phyloP scores from a whole-genome alignment of 2,113 vertebrate genomes.

The Alexandromys fortis region DNA sequence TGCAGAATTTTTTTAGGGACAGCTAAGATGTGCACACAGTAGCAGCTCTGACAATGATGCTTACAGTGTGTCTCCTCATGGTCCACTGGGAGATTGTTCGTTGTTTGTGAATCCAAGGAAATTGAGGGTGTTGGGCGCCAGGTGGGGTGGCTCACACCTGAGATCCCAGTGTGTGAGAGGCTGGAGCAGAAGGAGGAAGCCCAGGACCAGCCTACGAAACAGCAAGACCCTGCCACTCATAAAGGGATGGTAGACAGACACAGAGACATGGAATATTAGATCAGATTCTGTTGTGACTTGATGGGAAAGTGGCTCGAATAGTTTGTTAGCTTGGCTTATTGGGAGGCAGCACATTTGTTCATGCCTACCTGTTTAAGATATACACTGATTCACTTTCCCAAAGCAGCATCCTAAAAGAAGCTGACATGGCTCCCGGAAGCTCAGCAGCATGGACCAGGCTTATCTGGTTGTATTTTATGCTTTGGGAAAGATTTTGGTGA shows the following conservation, averaged over 20 bases:
- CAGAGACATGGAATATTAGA: neutral
- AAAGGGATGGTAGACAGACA: neutral
- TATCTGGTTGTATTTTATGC: conserved; percentile 9
- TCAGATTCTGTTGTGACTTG: conserved; percentile 41
- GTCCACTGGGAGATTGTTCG: conserved; percentile 51
- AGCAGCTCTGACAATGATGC: conserved; percentile 38
- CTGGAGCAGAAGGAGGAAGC: neutral
- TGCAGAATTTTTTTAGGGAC: conserved; percentile 43
- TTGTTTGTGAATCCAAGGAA: conserved; percentile 56
- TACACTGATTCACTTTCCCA: conserved; percentile 12
- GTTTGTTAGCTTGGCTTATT: conserved; percentile 42
- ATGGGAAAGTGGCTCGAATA: neutral
- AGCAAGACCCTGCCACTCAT: neutral
- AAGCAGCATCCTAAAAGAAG: neutral
- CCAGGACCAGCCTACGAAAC: neutral
- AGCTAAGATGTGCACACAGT: conserved; percentile 23
- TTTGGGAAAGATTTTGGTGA: conserved; percentile 10
- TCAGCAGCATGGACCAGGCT: neutral
- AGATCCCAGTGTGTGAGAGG: neutral
- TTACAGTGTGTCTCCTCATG: neutral
- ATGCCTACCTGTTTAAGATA: conserved; percentile 23
- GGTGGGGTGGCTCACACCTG: neutral
- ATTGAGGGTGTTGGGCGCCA: neutral
- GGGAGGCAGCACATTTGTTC: conserved; percentile 30
- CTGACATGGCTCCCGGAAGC: neutral